A percentile compares a stretch with the other conserved stretches of the same genome.
Evolutionary conservation across 2,888 invertebrate species (phyloP).

Genomic region (Notodonta dromedarius): DNA sequence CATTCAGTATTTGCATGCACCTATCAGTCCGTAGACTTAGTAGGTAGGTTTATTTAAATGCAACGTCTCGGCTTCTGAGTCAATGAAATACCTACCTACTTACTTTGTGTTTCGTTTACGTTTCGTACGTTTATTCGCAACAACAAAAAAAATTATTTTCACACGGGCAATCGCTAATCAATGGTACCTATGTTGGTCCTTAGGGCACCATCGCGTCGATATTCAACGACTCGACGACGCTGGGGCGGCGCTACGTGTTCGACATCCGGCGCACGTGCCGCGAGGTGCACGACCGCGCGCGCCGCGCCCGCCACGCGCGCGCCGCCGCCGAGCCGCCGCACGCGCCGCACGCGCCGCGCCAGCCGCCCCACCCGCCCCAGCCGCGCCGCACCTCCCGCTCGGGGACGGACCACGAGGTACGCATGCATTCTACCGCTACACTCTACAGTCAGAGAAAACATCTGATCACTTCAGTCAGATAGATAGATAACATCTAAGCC

Average conservation of each 20-base stretch:
- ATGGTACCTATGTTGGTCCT: neutral
- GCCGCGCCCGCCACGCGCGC: constrained; percentile 88
- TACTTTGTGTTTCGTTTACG: no score
- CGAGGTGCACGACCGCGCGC: constrained; percentile 95
- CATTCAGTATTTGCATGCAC: no score
- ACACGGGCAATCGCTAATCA: neutral
- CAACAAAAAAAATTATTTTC: no score
- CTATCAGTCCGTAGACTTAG: no score
- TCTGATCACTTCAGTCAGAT: no score
- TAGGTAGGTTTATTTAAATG: no score
- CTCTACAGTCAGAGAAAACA: no score
- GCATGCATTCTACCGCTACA: no score
- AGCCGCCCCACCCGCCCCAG: constrained; percentile 8
- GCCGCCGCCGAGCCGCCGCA: constrained; percentile 59
- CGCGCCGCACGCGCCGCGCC: constrained; percentile 29
- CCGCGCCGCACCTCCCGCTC: constrained; percentile 9
- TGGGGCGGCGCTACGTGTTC: constrained; percentile 95
- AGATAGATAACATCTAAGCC: no score
- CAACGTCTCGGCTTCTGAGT: no score
- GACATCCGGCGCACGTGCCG: constrained; percentile 95
- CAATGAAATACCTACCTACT: no score
- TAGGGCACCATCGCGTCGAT: constrained; percentile 95
- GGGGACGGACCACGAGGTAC: constrained; percentile 56
- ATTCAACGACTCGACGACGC: constrained; percentile 94
- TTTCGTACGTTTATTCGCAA: no score